phyloP scores from a whole-genome alignment of 2,888 invertebrate genomes.

The Pseudococcus viburni region DNA sequence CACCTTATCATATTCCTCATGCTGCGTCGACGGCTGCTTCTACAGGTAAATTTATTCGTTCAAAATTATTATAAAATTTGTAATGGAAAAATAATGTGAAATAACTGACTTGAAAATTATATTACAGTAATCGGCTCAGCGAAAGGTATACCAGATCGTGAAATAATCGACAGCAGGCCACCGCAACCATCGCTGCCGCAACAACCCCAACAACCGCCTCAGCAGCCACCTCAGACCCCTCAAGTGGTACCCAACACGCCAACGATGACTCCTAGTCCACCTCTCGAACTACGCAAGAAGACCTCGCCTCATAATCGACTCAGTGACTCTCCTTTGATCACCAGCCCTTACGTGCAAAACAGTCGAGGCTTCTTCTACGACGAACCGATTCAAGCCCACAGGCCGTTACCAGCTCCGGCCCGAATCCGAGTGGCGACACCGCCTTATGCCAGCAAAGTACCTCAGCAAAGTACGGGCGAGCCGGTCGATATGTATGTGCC shows the following conservation, averaged over 20 bases:
- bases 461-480: slow-evolving; percentile 74
- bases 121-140: slow-evolving; percentile 45
- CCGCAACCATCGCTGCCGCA: neutral
- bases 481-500: slow-evolving; percentile 60
- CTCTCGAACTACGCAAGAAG: slow-evolving; percentile 68
- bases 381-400: slow-evolving; percentile 71
- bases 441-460: slow-evolving; percentile 84
- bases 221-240: neutral
- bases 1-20: slow-evolving; percentile 57
- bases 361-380: slow-evolving; percentile 70
- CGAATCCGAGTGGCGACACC: slow-evolving; percentile 75
- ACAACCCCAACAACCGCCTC: neutral
- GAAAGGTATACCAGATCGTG: slow-evolving; percentile 56
- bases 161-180: slow-evolving; percentile 40
- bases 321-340: slow-evolving; percentile 73
- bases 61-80: neutral
- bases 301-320: slow-evolving; percentile 76
- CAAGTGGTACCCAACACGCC: neutral
- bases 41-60: slow-evolving; percentile 53
- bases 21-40: slow-evolving; percentile 31
- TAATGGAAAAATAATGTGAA: neutral
- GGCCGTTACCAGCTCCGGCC: slow-evolving; percentile 72
- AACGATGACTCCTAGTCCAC: slow-evolving; percentile 66
- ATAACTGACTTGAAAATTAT: neutral
- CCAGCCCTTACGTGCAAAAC: slow-evolving; percentile 75